Base-by-base conservation (phyloP, 2,113 vertebrate species). In the Microcebus griseorufus region DNA sequence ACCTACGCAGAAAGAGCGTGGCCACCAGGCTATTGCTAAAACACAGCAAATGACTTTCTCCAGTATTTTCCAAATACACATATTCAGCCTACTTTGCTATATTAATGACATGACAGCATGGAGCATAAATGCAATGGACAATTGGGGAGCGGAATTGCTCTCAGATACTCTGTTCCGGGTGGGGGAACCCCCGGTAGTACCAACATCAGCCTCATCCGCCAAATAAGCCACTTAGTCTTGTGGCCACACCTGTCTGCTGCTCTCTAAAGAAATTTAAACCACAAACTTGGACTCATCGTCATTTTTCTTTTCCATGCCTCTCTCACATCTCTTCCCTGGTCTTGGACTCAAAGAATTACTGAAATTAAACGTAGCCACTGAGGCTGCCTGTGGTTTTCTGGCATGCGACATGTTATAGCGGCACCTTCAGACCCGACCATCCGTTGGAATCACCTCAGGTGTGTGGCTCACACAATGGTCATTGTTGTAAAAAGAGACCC, bases 401-500 rank as follows among this genome's bases (percentile, higher is more conserved):
- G 79, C 45, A 65, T 34, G 86, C 11, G 7, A 17, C 5, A 73
- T 58, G 55, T 94, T 0, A 0, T 45, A 27, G 91, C 3, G 75
- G 72, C 96, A 72, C 94, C 96, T 97, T 32, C 76, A 18, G 27
- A 8, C 79, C 25, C 93, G 42, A 5, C 90, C 95, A 39, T 81
- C 90, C 72, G 0, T 75, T 76, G 16, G 86, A 60, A 67, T n/a
- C 69, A 18, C 86, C 92, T 48, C 88, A 9, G 67, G 48, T 23
- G 45, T 92, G 95, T 48, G 76, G 73, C 90, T 93, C 37, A 0
- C 96, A 95, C 88, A 45, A 39, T 88, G 48, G 39, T 42, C 62
- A 76, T 64, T 97, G 94, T 85, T 82, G 53, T 92, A 39, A 79
- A 90, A 87, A 80, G 90, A 79, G 88, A 73, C n/a, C 88, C 97